Percentiles rank a stretch among this genome's conserved stretches.
Conservation (phyloP, 2,113 vertebrate species). For the Rhea pennata region DNA sequence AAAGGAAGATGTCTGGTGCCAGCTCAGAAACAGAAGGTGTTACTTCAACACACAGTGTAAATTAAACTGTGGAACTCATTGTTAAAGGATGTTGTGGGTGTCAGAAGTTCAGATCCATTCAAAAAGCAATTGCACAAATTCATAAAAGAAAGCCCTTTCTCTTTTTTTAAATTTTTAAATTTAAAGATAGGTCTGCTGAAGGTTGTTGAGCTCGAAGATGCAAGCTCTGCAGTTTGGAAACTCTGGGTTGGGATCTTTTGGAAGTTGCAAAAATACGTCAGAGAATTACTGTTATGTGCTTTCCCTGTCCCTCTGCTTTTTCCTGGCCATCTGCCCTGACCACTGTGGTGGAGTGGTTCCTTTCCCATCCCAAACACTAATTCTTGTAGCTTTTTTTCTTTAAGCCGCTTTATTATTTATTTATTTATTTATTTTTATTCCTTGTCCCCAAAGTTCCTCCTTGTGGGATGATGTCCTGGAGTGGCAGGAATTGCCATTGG, state of each 20-base stretch:
- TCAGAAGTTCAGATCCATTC: background rate
- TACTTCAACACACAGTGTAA: background rate
- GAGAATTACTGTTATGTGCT: background rate
- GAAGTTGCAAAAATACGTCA: background rate
- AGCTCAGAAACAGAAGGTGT: background rate
- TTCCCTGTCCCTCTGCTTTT: background rate
- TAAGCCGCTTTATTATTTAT: background rate
- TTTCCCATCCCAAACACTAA: too few relatives aligned
- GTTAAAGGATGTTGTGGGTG: background rate
- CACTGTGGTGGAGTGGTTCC: accelerated
- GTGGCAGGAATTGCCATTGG: background rate
- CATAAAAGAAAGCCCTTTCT: too few relatives aligned
- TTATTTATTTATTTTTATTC: background rate
- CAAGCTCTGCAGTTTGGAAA: background rate
- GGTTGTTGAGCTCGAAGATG: background rate
- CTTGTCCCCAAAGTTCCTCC: accelerated
- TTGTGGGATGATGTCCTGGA: background rate
- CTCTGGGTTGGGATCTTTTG: background rate
- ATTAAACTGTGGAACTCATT: background rate
- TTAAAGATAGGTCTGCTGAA: too few relatives aligned
- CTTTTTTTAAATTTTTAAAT: too few relatives aligned
- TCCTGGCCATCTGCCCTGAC: background rate
- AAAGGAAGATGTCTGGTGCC: background rate
- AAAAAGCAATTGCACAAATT: background rate
- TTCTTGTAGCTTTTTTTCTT: background rate